phyloP scores from a whole-genome alignment of 2,797 vertebrate species.

The Decapterus maruadsi region DNA sequence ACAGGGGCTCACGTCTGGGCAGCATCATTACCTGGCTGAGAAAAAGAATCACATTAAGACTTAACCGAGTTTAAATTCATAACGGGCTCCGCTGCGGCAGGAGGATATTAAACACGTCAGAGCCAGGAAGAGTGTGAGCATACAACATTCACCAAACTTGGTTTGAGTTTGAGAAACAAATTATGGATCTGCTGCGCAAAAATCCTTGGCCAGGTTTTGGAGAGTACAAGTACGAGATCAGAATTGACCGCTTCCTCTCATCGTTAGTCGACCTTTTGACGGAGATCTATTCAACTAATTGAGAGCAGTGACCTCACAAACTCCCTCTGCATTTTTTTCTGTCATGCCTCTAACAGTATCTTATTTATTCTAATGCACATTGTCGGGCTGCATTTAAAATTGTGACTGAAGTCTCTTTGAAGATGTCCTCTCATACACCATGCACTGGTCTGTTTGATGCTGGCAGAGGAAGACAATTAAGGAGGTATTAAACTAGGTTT shows the following conservation, averaged over 20 bases:
- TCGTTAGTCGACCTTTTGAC: constrained; percentile 34
- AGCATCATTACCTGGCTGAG: constrained; percentile 36
- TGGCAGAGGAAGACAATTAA: constrained; percentile 67
- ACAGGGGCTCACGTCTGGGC: constrained; percentile 29
- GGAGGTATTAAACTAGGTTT: constrained; percentile 47
- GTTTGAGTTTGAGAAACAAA: constrained; percentile 17
- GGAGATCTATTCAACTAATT: constrained; percentile 38
- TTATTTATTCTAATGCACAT: constrained; percentile 48
- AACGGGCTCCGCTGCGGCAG: constrained; percentile 58
- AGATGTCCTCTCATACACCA: constrained; percentile 35
- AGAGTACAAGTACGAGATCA: constrained; percentile 2
- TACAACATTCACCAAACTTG: background rate
- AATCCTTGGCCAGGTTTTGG: background rate
- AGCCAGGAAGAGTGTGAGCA: background rate
- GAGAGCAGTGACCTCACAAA: constrained; percentile 15
- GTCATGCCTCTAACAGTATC: constrained; percentile 3
- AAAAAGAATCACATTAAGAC: constrained; percentile 32
- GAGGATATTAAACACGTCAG: constrained; percentile 58
- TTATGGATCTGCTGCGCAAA: background rate
- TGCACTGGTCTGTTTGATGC: constrained; percentile 59
- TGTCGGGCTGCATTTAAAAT: constrained; percentile 53
- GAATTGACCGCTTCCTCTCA: constrained; percentile 32
- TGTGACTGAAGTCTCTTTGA: constrained; percentile 73
- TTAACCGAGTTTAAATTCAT: constrained; percentile 60
- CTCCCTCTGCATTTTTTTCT: constrained; percentile 9